Conservation (phyloP, 2,113 vertebrate species). For the Arvicanthis niloticus region DNA sequence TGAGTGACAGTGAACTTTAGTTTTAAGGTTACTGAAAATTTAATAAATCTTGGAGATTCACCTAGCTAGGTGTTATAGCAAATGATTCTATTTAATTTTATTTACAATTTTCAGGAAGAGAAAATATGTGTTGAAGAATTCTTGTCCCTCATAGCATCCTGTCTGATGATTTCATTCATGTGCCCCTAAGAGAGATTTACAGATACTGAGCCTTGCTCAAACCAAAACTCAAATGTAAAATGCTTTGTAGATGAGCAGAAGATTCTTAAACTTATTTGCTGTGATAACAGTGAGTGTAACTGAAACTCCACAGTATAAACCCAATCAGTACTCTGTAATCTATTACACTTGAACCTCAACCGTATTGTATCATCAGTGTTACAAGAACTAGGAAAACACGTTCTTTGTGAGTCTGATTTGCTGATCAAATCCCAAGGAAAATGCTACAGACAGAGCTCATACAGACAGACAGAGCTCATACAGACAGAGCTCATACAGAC, state of each 20-base stretch:
- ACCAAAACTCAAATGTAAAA: constrained; percentile 62
- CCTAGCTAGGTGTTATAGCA: not conserved
- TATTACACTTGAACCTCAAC: constrained; percentile 27
- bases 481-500: not conserved
- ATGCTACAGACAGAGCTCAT: not conserved
- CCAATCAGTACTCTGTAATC: not conserved
- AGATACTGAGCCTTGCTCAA: not conserved
- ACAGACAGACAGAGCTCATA: not conserved
- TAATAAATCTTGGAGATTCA: constrained; percentile 3
- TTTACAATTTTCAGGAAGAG: constrained; percentile 13
- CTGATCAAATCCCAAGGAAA: constrained; percentile 7
- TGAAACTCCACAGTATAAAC: constrained; percentile 10
- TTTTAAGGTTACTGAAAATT: constrained; percentile 24
- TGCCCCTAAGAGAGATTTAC: constrained; percentile 14
- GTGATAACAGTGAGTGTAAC: not conserved
- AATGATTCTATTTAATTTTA: constrained; percentile 44
- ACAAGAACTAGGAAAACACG: not conserved
- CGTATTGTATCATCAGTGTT: constrained; percentile 12
- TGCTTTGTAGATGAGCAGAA: constrained; percentile 7
- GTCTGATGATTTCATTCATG: not conserved
- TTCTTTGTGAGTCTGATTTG: constrained; percentile 24
- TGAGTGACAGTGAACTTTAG: not conserved
- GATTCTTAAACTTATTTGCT: not conserved
- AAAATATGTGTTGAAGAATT: not conserved
- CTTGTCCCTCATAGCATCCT: not conserved